Percentiles rank a stretch among this genome's conserved stretches.
Evolutionary conservation across 2,888 invertebrate genomes (phyloP).

Genomic region (Oasisia sp.): DNA sequence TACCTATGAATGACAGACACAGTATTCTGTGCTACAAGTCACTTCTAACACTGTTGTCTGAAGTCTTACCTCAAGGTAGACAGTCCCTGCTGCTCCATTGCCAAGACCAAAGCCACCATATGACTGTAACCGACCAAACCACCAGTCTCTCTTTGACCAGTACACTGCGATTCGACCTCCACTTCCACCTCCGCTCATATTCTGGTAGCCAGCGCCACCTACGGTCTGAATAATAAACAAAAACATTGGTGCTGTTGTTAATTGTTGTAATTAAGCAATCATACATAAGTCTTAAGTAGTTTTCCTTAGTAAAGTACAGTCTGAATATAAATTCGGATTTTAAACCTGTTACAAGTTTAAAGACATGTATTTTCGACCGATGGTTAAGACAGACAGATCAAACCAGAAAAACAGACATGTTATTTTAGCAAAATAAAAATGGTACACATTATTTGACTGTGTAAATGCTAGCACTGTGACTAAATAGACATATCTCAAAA

Average conservation of each 20-base stretch:
- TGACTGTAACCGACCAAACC: slow-evolving; percentile 47
- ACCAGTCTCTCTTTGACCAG: slow-evolving; percentile 44
- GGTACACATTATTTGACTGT: no score
- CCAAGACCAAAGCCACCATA: slow-evolving; percentile 44
- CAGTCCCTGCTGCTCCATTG: slow-evolving; percentile 51
- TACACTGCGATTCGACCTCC: slow-evolving; percentile 49
- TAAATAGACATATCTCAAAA: no score
- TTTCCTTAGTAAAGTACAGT: neutral
- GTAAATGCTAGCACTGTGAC: no score
- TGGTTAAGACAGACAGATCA: no score
- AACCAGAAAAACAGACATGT: no score
- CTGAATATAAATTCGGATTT: neutral
- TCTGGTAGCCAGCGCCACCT: slow-evolving; percentile 44
- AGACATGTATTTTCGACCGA: no score
- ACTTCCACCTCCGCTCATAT: slow-evolving; percentile 44
- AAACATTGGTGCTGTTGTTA: neutral
- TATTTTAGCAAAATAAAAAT: no score
- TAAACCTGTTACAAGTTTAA: neutral
- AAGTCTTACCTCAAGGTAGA: slow-evolving; percentile 45
- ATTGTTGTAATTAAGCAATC: neutral
- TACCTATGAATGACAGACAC: no score
- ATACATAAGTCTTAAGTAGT: neutral
- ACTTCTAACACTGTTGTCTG: neutral
- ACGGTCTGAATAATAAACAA: slow-evolving; percentile 26
- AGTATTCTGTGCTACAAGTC: no score